Conservation (phyloP, 2,113 vertebrate species). For the Vulpes vulpes region DNA sequence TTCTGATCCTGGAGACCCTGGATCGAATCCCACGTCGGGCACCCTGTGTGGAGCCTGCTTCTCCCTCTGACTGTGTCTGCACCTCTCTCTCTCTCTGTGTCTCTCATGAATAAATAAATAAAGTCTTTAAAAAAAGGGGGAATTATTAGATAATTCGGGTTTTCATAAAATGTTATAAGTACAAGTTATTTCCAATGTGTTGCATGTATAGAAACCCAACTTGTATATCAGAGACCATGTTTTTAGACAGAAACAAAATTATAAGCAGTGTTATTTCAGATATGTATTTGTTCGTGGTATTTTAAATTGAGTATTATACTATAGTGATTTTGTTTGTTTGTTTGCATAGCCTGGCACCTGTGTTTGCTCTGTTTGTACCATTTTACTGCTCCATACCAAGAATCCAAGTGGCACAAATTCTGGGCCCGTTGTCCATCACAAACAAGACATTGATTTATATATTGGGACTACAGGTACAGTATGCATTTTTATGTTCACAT, state of each 20-base stretch:
- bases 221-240: background rate
- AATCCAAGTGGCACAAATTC: constrained; percentile 94
- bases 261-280: background rate
- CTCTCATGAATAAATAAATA: too few relatives aligned
- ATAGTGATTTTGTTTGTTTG: constrained; percentile 75
- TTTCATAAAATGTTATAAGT: background rate
- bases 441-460: constrained; percentile 98
- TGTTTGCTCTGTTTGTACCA: constrained; percentile 97
- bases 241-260: constrained; percentile 38
- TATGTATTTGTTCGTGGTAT: background rate
- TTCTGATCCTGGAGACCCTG: too few relatives aligned
- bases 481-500: constrained; percentile 83
- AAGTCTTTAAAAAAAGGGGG: too few relatives aligned
- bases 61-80: too few relatives aligned
- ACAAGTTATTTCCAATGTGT: background rate
- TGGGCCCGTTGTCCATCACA: constrained; percentile 95
- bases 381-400: constrained; percentile 96
- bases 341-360: constrained; percentile 93
- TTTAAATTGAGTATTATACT: background rate
- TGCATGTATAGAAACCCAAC: background rate
- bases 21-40: too few relatives aligned
- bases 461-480: constrained; percentile 96
- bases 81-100: too few relatives aligned
- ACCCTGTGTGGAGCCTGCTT: too few relatives aligned
- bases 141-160: background rate